phyloP scores from a whole-genome alignment of 2,113 vertebrate species.

The Prietella phreatophila region DNA sequence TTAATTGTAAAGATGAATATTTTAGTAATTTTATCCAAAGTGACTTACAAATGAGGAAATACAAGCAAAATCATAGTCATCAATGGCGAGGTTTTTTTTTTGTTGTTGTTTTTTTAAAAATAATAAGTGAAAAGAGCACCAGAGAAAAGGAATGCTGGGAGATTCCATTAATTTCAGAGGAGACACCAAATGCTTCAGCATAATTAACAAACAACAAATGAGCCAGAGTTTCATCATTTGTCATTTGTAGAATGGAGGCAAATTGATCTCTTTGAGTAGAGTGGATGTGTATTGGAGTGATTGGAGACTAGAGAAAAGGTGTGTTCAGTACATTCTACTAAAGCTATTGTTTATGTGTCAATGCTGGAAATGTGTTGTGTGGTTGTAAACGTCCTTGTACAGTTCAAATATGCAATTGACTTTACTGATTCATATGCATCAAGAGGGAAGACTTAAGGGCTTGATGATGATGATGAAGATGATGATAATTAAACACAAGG shows the following conservation, averaged over 20 bases:
- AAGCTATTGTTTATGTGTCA: conserved; percentile 50
- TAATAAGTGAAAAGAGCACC: background rate
- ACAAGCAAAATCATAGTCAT: no score
- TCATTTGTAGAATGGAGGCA: conserved; percentile 33
- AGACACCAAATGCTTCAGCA: conserved; percentile 13
- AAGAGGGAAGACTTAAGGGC: background rate
- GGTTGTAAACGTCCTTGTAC: conserved; percentile 31
- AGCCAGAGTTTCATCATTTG: conserved; percentile 16
- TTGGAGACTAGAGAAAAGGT: background rate
- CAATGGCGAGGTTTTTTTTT: no score
- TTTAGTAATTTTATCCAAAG: background rate
- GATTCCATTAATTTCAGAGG: conserved; percentile 9
- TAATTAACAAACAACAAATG: conserved; percentile 40
- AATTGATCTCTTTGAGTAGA: conserved; percentile 42
- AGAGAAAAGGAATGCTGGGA: background rate
- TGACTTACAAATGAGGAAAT: no score
- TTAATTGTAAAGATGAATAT: background rate
- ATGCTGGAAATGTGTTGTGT: conserved; percentile 45
- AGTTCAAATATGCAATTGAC: conserved; percentile 2
- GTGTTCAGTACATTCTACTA: conserved; percentile 46
- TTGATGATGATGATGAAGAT: background rate
- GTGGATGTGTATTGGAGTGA: background rate
- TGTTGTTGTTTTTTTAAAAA: background rate
- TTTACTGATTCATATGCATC: background rate
- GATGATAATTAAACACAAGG: background rate